A percentile compares a stretch with the other conserved stretches of the same genome.
Conservation (phyloP, 2,797 vertebrate genomes). For the Myotis pilosus region DNA sequence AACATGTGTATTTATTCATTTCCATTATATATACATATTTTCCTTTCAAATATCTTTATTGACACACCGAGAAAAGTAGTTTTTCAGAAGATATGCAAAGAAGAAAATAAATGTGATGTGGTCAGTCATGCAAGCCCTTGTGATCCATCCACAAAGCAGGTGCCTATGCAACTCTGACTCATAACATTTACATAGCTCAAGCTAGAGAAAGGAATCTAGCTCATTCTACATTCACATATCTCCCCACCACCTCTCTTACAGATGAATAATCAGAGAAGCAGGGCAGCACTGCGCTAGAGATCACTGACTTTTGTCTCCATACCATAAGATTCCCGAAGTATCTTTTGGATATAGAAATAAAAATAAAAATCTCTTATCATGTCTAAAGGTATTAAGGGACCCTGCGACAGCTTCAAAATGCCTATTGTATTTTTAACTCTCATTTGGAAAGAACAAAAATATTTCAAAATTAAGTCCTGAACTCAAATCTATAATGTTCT, state of each 20-base stretch:
- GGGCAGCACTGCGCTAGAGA: neutral
- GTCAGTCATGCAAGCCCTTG: neutral
- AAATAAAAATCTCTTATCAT: neutral
- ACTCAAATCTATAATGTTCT: neutral
- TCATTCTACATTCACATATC: neutral
- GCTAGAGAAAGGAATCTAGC: neutral
- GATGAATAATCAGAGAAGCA: neutral
- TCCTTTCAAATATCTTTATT: neutral
- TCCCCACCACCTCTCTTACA: neutral
- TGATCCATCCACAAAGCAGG: neutral
- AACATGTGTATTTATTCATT: neutral
- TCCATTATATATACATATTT: neutral
- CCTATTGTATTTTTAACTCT: neutral
- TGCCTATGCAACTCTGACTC: neutral
- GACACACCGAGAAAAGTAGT: neutral
- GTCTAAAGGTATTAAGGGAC: neutral
- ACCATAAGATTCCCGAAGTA: neutral
- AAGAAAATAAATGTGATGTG: neutral
- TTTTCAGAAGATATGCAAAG: neutral
- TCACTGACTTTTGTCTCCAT: neutral
- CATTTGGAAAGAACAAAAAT: neutral
- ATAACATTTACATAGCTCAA: neutral
- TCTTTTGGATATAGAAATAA: neutral
- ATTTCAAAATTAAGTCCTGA: neutral
- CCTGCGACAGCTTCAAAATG: neutral